These are phyloP conservation scores for Chanos chanos DNA, from an alignment of 2,797 vertebrate species.

Conservation along the genomic window DNA sequence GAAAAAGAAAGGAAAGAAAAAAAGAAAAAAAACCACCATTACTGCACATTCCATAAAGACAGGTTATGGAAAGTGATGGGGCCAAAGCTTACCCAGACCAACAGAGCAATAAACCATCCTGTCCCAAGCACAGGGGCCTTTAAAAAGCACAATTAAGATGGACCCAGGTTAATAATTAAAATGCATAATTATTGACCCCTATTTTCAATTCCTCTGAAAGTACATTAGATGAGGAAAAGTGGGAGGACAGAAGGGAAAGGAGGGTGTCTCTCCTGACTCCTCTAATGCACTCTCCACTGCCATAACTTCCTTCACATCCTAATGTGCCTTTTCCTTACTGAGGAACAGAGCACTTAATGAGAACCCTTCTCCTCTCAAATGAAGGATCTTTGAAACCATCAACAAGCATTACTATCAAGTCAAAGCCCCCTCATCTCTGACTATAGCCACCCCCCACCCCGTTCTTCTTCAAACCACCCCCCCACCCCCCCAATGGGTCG, in stretches of 20 bases:
- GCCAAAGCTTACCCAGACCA: conserved; percentile 56
- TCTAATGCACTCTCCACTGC: conserved; percentile 72
- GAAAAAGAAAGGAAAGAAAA: conserved; percentile 4
- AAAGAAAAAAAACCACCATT: conserved; percentile 26
- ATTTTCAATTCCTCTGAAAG: conserved; percentile 78
- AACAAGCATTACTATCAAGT: conserved; percentile 73
- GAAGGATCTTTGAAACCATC: conserved; percentile 73
- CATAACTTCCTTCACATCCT: conserved; percentile 44
- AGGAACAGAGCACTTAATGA: conserved; percentile 75
- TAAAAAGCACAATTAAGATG: conserved; percentile 81
- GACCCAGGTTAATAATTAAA: conserved; percentile 80
- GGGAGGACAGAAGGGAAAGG: conserved; percentile 50
- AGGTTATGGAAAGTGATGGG: conserved; percentile 55
- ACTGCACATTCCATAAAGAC: conserved; percentile 37
- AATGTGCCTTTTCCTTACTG: conserved; percentile 57
- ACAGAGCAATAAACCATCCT: conserved; percentile 67
- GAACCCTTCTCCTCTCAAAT: conserved; percentile 71
- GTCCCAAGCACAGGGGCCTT: conserved; percentile 69
- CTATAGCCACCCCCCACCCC: conserved; percentile 42
- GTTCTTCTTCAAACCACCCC: conserved; percentile 20
- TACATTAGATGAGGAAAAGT: conserved; percentile 79
- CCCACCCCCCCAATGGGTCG: conserved; percentile 42
- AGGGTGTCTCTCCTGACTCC: conserved; percentile 59
- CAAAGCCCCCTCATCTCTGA: conserved; percentile 15
- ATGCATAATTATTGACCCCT: conserved; percentile 81